These are phyloP conservation scores for Phalacrocorax aristotelis DNA, from an alignment of 2,113 vertebrate genomes.

Conservation along the genomic window DNA sequence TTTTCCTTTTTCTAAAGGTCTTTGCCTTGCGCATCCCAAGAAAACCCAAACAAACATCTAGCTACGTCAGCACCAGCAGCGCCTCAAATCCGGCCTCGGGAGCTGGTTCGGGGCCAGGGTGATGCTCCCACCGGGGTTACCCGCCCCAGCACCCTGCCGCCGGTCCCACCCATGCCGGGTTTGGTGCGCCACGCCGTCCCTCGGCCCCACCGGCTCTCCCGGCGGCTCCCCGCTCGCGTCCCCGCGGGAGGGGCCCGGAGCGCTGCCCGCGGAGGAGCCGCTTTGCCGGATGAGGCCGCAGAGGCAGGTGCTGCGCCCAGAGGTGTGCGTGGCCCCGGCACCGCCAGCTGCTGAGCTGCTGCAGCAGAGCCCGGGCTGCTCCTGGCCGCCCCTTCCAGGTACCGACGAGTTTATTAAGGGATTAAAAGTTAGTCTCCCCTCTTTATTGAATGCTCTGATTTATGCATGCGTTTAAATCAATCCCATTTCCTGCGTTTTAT, in stretches of 20 bases:
- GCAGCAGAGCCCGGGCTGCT: not conserved
- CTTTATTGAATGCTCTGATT: constrained; percentile 16
- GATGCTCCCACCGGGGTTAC: fast-evolving
- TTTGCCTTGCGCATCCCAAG: not conserved
- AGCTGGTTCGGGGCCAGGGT: fast-evolving
- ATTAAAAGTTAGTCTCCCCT: constrained; percentile 14
- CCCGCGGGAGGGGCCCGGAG: fast-evolving
- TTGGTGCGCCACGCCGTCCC: fast-evolving
- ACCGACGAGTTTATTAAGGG: not conserved
- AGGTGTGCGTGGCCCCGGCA: not conserved
- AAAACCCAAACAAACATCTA: fast-evolving
- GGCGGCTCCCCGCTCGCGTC: fast-evolving
- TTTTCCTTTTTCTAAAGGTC: fast-evolving
- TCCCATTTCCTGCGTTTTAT: constrained; percentile 31
- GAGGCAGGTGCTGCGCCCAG: not conserved
- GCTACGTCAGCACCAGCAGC: not conserved
- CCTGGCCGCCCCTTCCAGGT: not conserved
- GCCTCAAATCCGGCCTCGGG: fast-evolving
- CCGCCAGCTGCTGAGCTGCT: not conserved
- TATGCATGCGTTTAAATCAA: not conserved
- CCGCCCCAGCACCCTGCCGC: not conserved
- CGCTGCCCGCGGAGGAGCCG: fast-evolving
- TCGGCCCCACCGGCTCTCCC: fast-evolving
- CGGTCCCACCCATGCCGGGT: fast-evolving
- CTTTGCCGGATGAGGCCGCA: fast-evolving